phyloP scores from a whole-genome alignment of 2,797 vertebrate genomes.

The Hyperoplus immaculatus region DNA sequence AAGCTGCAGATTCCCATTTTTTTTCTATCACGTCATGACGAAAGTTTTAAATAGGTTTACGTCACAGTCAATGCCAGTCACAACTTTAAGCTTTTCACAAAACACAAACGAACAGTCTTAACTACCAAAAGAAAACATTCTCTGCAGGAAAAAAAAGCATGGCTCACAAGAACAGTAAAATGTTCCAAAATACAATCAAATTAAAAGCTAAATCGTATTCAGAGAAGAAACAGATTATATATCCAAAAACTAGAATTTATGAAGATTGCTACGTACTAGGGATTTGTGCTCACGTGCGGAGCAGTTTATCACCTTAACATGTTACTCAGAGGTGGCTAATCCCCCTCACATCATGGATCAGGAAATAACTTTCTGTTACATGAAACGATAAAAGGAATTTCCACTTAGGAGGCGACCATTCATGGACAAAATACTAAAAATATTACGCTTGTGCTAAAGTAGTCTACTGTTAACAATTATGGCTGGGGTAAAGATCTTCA shows the following conservation, averaged over 20 bases:
- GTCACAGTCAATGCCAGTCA: conserved; percentile 45
- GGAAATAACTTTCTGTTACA: conserved; percentile 46
- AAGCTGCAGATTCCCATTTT: conserved; percentile 5
- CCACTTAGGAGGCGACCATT: neutral
- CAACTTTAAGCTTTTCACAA: conserved; percentile 40
- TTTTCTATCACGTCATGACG: conserved; percentile 11
- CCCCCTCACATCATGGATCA: conserved; percentile 57
- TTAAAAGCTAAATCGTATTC: neutral
- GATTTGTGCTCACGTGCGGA: conserved; percentile 57
- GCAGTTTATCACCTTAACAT: conserved; percentile 62
- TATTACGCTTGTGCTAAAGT: conserved; percentile 6
- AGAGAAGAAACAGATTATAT: neutral
- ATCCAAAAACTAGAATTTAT: neutral
- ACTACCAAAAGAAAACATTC: neutral
- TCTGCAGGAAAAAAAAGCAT: neutral
- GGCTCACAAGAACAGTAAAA: neutral
- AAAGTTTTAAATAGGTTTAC: conserved; percentile 50
- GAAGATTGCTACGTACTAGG: conserved; percentile 23
- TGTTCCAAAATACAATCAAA: neutral
- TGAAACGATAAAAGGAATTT: conserved; percentile 45
- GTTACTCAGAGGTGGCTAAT: conserved; percentile 57
- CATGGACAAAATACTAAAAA: conserved; percentile 16
- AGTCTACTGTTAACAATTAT: neutral
- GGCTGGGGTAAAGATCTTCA: neutral
- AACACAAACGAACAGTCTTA: conserved; percentile 26